A percentile compares a stretch with the other conserved stretches of the same genome.
Conservation (phyloP, 2,888 invertebrate genomes). For the Eristalinus sepulchralis region DNA sequence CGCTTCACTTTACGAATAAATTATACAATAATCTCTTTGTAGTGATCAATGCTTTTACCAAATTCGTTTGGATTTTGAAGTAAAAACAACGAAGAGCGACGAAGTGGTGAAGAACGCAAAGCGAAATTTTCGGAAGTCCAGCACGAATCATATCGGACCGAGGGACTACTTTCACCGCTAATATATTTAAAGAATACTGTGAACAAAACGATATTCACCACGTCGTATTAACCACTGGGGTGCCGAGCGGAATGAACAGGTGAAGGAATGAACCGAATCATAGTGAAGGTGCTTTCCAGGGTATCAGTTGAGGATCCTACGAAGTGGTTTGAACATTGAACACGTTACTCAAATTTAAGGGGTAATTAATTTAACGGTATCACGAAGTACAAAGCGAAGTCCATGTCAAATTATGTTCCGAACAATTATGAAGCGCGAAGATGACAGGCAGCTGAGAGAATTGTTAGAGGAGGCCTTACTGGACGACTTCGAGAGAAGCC, state of each 20-base stretch:
- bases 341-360: not conserved
- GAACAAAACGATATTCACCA: not conserved
- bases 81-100: conserved; percentile 13
- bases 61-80: not conserved
- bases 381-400: not conserved
- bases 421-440: not conserved
- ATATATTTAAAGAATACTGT: not conserved
- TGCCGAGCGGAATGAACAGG: conserved; percentile 72
- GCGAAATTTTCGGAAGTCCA: conserved; percentile 1
- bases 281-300: not conserved
- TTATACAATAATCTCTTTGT: not conserved
- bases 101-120: not conserved
- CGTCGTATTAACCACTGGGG: not conserved
- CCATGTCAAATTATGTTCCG: not conserved
- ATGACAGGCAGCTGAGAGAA: not conserved
- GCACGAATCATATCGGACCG: not conserved
- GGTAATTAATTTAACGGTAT: not conserved
- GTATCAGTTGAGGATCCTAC: not conserved
- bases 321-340: not conserved
- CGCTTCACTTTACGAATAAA: not conserved
- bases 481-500: not conserved
- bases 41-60: not conserved
- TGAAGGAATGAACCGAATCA: conserved; percentile 74
- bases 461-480: conserved; percentile 5
- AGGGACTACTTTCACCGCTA: not conserved